Percentiles rank a stretch among this genome's conserved stretches.
Conservation (phyloP, 2,797 vertebrate genomes). For the Eurystomus glaucurus region DNA sequence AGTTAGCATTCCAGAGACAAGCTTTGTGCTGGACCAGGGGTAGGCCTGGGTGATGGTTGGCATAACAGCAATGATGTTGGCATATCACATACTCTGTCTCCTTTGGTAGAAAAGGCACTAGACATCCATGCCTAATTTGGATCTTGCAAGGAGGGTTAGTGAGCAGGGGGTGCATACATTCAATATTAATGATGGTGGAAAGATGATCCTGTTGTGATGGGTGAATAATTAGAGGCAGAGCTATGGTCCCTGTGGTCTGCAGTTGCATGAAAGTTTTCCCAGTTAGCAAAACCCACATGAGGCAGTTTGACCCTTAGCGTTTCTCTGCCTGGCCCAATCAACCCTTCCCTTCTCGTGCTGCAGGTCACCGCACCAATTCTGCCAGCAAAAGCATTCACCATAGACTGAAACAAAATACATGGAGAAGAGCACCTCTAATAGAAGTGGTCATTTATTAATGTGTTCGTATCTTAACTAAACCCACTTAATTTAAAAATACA, state of each 20-base stretch:
- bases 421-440: background rate
- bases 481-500: background rate
- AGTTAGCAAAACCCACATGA: background rate
- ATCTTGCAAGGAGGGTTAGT: background rate
- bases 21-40: background rate
- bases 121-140: background rate
- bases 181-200: background rate
- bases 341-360: background rate
- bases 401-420: background rate
- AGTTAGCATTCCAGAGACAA: background rate
- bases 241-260: background rate
- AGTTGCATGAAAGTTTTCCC: background rate
- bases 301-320: background rate
- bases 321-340: fast-evolving
- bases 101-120: background rate
- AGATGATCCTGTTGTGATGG: background rate
- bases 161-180: background rate
- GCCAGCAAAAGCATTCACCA: background rate
- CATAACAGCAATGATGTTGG: background rate
- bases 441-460: background rate
- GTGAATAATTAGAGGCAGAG: background rate
- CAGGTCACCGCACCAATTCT: background rate
- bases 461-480: background rate
- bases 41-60: background rate
- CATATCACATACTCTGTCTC: background rate